Evolutionary conservation across 2,797 vertebrate species (phyloP).

Genomic region (Rhyacichthys aspro): DNA sequence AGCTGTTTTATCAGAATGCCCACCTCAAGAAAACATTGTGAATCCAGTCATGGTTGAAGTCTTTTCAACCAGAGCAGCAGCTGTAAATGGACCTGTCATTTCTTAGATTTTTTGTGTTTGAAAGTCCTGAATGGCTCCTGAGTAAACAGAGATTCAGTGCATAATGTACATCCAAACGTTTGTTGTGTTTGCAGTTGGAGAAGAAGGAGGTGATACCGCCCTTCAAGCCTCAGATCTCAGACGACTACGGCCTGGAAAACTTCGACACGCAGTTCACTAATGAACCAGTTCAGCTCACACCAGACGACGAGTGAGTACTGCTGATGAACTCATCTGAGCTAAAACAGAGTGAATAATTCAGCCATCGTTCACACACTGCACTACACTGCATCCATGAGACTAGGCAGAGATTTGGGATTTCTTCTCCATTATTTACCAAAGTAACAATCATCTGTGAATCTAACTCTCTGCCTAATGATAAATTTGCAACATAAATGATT

Average conservation of each 20-base stretch:
- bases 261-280: slow-evolving; percentile 99
- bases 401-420: no score
- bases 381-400: no score
- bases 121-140: not conserved
- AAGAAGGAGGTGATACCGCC: slow-evolving; percentile 93
- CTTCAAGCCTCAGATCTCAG: slow-evolving; percentile 96
- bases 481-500: no score
- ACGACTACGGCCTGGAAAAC: slow-evolving; percentile 96
- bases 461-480: no score
- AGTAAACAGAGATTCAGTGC: slow-evolving; percentile 4
- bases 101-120: no score
- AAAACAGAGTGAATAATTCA: slow-evolving; percentile 18
- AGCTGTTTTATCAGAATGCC: no score
- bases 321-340: slow-evolving; percentile 4
- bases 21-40: no score
- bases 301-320: slow-evolving; percentile 90
- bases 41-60: no score
- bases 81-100: no score
- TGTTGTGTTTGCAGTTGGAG: slow-evolving; percentile 84
- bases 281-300: slow-evolving; percentile 98
- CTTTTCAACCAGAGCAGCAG: no score
- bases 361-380: not conserved
- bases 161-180: not conserved
- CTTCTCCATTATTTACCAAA: no score
- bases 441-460: no score